Conservation (phyloP, 2,888 invertebrate genomes). For the Buathra laborator region DNA sequence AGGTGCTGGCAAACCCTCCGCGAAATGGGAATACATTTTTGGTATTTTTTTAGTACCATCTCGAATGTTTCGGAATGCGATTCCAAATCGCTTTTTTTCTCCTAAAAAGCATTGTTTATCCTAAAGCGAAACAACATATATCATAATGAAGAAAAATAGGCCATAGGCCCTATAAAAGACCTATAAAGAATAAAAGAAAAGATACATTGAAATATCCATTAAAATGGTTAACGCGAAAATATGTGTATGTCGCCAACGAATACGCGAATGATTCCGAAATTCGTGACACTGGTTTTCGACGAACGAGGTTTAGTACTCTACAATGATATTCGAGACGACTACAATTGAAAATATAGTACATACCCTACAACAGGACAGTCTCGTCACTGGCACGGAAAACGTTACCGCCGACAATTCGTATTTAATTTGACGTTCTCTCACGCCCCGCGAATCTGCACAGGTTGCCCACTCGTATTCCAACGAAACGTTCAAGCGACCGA, state of each 20-base stretch:
- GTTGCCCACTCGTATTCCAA: constrained; percentile 44
- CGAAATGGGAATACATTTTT: too few species aligned
- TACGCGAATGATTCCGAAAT: neutral
- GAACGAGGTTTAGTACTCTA: neutral
- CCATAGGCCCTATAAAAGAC: too few species aligned
- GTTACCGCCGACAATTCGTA: constrained; percentile 62
- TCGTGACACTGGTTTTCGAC: constrained; percentile 14
- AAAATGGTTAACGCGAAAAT: neutral
- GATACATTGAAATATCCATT: neutral
- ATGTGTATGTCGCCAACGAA: neutral
- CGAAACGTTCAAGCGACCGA: constrained; percentile 61
- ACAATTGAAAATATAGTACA: constrained; percentile 27
- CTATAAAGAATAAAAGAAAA: neutral
- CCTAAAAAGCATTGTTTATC: too few species aligned
- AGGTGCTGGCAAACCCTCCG: too few species aligned
- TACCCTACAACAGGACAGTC: constrained; percentile 24
- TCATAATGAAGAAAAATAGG: too few species aligned
- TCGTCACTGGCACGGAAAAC: constrained; percentile 67
- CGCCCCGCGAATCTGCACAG: constrained; percentile 41
- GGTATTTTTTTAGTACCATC: too few species aligned
- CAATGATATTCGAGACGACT: neutral
- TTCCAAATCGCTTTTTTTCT: too few species aligned
- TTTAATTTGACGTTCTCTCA: constrained; percentile 69
- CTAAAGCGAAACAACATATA: too few species aligned
- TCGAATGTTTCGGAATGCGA: too few species aligned